Conservation (phyloP, 2,113 vertebrate genomes). For the Anguilla japonica region DNA sequence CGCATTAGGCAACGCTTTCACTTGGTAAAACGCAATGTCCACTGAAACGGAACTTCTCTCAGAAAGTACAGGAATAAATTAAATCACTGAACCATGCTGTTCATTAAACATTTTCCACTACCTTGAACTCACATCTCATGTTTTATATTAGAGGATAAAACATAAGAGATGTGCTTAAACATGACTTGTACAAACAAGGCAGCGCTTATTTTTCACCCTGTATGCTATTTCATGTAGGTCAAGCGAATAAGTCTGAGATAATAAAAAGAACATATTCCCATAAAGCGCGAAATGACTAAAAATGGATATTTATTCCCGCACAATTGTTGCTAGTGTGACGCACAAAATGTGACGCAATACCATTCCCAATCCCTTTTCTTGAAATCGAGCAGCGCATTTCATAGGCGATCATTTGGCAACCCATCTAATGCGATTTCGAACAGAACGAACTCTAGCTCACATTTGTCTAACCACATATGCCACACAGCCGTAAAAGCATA, state of each 20-base stretch:
- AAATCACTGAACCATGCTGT: background rate
- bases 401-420: no score
- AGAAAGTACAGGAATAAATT: constrained; percentile 21
- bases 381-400: background rate
- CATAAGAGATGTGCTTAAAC: background rate
- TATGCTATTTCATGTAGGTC: background rate
- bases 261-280: no score
- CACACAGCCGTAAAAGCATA: no score
- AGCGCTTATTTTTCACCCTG: background rate
- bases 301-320: background rate
- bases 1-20: no score
- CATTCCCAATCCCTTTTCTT: background rate
- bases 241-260: background rate
- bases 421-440: no score
- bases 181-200: background rate
- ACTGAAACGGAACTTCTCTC: constrained; percentile 34
- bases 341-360: background rate
- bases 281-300: background rate
- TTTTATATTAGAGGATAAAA: background rate
- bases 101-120: background rate
- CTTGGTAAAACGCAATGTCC: background rate
- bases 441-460: no score
- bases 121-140: background rate
- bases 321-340: background rate
- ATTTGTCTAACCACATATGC: no score